Conservation (phyloP, 1,140 invertebrate species). For the Caenorhabditis briggsae region DNA sequence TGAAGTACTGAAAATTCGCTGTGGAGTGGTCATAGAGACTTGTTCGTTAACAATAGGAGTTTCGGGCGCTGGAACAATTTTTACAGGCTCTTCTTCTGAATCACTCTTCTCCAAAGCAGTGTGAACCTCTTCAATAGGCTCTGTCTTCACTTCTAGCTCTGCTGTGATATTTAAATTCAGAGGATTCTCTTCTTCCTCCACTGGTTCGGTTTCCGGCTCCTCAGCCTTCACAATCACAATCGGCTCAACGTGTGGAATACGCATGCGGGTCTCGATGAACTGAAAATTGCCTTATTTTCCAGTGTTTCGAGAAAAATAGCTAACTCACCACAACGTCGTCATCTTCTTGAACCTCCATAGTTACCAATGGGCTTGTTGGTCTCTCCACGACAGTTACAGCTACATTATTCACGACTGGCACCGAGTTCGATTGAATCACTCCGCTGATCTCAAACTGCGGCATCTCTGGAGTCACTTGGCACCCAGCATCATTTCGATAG, state of each 20-base stretch:
- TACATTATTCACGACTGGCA: too few relatives aligned
- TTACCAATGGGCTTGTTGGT: not conserved
- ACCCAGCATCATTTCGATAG: not conserved
- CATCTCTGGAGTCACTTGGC: not conserved
- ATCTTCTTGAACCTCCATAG: constrained; percentile 10
- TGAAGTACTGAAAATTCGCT: too few relatives aligned
- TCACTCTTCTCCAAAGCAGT: too few relatives aligned
- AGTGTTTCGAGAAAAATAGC: not conserved
- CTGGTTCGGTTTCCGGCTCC: not conserved
- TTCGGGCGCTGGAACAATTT: too few relatives aligned
- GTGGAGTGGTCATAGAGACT: too few relatives aligned
- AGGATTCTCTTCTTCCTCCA: not conserved
- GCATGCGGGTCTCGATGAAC: not conserved
- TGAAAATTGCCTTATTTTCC: not conserved
- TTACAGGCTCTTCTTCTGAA: too few relatives aligned
- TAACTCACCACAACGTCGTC: not conserved
- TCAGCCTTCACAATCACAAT: not conserved
- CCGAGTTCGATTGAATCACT: not conserved
- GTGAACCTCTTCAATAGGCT: not conserved
- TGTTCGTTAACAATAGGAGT: too few relatives aligned
- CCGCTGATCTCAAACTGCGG: not conserved
- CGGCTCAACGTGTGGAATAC: not conserved
- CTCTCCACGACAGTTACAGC: too few relatives aligned
- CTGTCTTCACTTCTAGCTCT: not conserved
- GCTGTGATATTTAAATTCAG: not conserved